These are phyloP conservation scores for Tauraco hartlaubi DNA, from an alignment of 2,797 vertebrate genomes.

Conservation along the genomic window DNA sequence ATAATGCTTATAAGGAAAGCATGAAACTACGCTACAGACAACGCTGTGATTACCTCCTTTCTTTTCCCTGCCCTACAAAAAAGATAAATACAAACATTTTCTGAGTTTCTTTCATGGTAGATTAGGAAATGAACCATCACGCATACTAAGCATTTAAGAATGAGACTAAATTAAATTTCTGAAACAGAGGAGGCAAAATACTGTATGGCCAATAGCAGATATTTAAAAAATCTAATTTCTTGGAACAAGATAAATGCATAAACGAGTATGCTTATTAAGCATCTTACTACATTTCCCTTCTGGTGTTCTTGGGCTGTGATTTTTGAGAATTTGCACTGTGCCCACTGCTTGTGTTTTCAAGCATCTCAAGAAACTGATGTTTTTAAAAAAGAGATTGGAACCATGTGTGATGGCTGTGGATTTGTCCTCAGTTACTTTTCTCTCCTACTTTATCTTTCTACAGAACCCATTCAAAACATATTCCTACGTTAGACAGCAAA, in stretches of 20 bases:
- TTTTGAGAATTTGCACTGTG: neutral
- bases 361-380: neutral
- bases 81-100: conserved; percentile 14
- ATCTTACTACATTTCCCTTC: neutral
- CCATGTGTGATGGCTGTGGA: fast-evolving
- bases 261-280: neutral
- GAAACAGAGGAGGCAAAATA: neutral
- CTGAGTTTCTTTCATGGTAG: conserved; percentile 28
- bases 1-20: conserved; percentile 27
- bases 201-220: neutral
- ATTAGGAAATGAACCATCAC: conserved; percentile 30
- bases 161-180: conserved; percentile 8
- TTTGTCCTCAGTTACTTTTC: neutral
- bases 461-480: neutral
- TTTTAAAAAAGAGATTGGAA: neutral
- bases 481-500: neutral
- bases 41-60: conserved; percentile 3
- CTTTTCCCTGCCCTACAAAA: neutral
- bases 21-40: conserved; percentile 38
- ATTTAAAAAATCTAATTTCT: neutral
- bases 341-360: neutral
- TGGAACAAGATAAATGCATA: neutral
- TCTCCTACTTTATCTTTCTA: neutral
- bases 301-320: neutral
- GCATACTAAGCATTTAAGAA: neutral